phyloP scores from a whole-genome alignment of 37 sponge, comb jelly and placozoan genomes.

The Hexactinellida sp. region DNA sequence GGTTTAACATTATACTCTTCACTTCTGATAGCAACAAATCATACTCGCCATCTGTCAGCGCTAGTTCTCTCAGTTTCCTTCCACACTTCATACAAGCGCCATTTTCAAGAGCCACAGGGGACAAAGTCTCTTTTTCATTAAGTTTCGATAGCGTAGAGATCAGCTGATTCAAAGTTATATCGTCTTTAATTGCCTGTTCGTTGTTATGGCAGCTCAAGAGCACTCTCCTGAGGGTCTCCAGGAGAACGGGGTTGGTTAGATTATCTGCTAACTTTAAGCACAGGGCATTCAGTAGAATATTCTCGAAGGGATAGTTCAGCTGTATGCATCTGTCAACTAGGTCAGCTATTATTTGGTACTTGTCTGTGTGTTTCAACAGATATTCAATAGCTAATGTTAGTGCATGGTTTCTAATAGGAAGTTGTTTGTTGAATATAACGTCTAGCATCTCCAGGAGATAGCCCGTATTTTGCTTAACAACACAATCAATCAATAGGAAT shows the following conservation, averaged over 20 bases:
- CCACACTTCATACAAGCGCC: not conserved
- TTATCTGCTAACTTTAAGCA: not conserved
- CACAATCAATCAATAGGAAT: not conserved
- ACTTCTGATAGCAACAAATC: not conserved
- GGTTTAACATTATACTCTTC: not conserved
- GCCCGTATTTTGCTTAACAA: not conserved
- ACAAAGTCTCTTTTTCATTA: not conserved
- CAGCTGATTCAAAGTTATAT: not conserved
- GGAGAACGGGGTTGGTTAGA: not conserved
- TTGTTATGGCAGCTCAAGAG: not conserved
- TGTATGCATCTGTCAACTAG: not conserved
- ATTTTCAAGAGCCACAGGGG: not conserved
- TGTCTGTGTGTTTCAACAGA: not conserved
- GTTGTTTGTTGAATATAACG: not conserved
- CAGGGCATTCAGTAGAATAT: not conserved
- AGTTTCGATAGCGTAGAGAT: not conserved
- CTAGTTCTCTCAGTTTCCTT: not conserved
- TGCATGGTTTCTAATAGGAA: not conserved
- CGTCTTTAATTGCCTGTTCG: not conserved
- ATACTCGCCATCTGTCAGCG: not conserved
- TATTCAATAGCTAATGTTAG: not conserved
- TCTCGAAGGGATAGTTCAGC: not conserved
- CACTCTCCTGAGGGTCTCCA: not conserved
- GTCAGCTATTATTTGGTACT: not conserved
- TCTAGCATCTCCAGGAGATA: not conserved